Conservation (phyloP, 2,113 vertebrate species). For the Cyphomyrus discorhynchus region DNA sequence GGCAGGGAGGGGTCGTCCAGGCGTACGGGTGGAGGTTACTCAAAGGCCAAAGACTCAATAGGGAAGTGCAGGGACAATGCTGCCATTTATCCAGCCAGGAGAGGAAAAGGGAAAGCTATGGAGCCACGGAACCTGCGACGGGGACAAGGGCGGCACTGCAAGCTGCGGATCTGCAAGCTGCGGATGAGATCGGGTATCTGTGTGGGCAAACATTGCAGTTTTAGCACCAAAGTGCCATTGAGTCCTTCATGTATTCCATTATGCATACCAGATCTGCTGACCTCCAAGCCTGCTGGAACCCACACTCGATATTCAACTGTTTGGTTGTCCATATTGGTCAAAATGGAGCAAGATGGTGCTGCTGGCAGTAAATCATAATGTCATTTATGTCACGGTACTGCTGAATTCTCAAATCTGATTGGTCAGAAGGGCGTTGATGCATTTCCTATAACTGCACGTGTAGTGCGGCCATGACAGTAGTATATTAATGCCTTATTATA, state of each 20-base stretch:
- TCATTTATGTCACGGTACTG: neutral
- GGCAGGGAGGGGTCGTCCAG: neutral
- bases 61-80: constrained; percentile 19
- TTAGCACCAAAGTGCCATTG: neutral
- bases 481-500: neutral
- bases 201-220: neutral
- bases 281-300: neutral
- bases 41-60: constrained; percentile 14
- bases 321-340: neutral
- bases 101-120: constrained; percentile 14
- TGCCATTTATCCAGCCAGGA: constrained; percentile 25
- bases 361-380: neutral
- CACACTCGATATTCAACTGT: neutral
- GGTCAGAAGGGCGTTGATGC: neutral
- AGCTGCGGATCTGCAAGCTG: neutral
- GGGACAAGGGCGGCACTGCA: constrained; percentile 1
- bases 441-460: neutral
- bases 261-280: neutral
- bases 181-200: neutral
- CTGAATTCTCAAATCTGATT: neutral
- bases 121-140: constrained; percentile 16
- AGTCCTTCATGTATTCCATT: neutral
- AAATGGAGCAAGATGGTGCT: neutral
- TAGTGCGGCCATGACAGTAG: neutral
- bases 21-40: constrained; percentile 4